Evolutionary conservation across 2,888 invertebrate species (phyloP).

Genomic region (Sarcophaga rosellei): DNA sequence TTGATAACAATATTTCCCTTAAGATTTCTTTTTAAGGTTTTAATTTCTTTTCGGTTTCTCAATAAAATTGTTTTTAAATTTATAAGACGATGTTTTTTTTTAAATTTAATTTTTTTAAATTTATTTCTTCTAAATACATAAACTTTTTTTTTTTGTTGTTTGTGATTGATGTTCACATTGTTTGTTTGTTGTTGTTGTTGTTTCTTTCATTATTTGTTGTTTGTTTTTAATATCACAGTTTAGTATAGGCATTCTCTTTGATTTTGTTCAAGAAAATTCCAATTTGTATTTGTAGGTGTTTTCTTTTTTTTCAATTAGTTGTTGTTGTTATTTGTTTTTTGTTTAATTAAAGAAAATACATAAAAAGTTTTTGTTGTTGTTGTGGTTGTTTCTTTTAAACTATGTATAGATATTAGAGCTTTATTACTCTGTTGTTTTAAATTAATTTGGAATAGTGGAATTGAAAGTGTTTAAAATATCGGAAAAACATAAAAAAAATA

Average conservation of each 20-base stretch:
- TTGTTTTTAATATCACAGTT: slow-evolving; percentile 68
- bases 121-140: slow-evolving; percentile 62
- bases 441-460: slow-evolving; percentile 30
- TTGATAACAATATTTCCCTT: slow-evolving; percentile 57
- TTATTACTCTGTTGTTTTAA: background rate
- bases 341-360: slow-evolving; percentile 59
- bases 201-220: slow-evolving; percentile 61
- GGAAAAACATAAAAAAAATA: background rate
- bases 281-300: slow-evolving; percentile 68
- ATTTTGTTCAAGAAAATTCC: slow-evolving; percentile 64
- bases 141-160: slow-evolving; percentile 56
- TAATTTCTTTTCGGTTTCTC: slow-evolving; percentile 25
- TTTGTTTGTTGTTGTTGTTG: slow-evolving; percentile 54
- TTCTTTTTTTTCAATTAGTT: slow-evolving; percentile 43
- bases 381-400: slow-evolving; percentile 39
- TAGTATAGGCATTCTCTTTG: slow-evolving; percentile 63
- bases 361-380: slow-evolving; percentile 47
- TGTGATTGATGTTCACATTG: slow-evolving; percentile 67
- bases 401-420: slow-evolving; percentile 16
- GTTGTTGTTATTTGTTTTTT: slow-evolving; percentile 25
- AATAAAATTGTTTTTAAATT: slow-evolving; percentile 47
- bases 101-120: slow-evolving; percentile 35
- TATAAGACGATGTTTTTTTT: slow-evolving; percentile 60
- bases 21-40: slow-evolving; percentile 31
- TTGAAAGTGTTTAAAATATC: slow-evolving; percentile 34